Evolutionary conservation across 2,888 invertebrate species (phyloP).

Genomic region (Cactoblastis cactorum): DNA sequence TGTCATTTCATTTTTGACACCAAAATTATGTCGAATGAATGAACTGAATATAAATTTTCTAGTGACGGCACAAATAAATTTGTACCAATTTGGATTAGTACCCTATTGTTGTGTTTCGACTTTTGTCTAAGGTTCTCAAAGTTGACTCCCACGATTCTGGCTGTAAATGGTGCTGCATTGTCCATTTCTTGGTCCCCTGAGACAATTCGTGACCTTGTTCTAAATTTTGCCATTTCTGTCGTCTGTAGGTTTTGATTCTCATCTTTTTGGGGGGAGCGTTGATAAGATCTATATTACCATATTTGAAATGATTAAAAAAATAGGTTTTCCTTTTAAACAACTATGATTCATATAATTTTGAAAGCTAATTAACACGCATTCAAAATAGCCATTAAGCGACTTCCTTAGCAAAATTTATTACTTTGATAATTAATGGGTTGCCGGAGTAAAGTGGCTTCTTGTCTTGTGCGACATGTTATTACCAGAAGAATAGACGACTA

Average conservation of each 20-base stretch:
- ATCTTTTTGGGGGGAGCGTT: slow-evolving; percentile 19
- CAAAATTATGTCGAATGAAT: slow-evolving; percentile 5
- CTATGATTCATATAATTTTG: neutral
- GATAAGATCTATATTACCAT: slow-evolving; percentile 5
- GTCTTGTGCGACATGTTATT: slow-evolving; percentile 20
- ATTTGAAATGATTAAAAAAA: neutral
- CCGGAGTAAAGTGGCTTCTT: slow-evolving; percentile 16
- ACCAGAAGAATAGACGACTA: slow-evolving; percentile 19
- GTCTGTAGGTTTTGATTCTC: slow-evolving; percentile 27
- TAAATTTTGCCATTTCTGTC: slow-evolving; percentile 44
- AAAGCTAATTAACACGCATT: neutral
- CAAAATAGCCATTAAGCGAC: slow-evolving; percentile 1
- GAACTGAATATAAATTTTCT: slow-evolving; percentile 22
- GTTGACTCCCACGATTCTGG: slow-evolving; percentile 61
- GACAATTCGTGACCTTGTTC: slow-evolving; percentile 73
- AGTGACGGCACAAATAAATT: slow-evolving; percentile 25
- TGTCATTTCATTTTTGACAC: slow-evolving; percentile 20
- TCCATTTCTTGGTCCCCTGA: slow-evolving; percentile 55
- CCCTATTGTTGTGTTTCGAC: slow-evolving; percentile 38
- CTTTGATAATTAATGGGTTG: slow-evolving; percentile 20
- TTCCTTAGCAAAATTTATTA: slow-evolving; percentile 15
- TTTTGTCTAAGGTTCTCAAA: slow-evolving; percentile 51
- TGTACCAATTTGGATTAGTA: slow-evolving; percentile 34
- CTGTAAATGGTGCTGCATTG: slow-evolving; percentile 58
- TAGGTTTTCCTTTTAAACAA: neutral